These are phyloP conservation scores for Vanessa cardui DNA, from an alignment of 2,888 invertebrate genomes.

Conservation along the genomic window DNA sequence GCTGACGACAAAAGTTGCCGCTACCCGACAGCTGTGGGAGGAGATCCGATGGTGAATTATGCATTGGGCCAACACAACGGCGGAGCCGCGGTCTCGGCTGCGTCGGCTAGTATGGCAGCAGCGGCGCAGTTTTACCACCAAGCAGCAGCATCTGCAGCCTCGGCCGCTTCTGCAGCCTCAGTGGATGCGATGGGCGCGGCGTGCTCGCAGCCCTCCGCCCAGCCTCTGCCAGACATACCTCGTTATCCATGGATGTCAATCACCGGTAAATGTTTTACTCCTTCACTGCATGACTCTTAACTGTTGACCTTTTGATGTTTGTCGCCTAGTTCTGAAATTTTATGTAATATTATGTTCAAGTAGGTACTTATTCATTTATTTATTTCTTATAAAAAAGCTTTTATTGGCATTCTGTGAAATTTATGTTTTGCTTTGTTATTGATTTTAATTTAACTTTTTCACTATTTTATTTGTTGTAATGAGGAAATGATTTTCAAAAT, in stretches of 20 bases:
- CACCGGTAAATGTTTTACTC: constrained; percentile 89
- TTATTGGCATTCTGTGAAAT: not conserved
- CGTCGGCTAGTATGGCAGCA: constrained; percentile 86
- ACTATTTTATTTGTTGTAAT: too few relatives aligned
- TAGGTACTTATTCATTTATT: not conserved
- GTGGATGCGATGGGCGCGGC: constrained; percentile 92
- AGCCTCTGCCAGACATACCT: constrained; percentile 95
- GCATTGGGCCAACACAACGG: constrained; percentile 90
- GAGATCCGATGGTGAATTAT: constrained; percentile 91
- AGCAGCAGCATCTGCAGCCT: constrained; percentile 88
- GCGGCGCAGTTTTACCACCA: constrained; percentile 96
- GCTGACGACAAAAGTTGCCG: constrained; percentile 91
- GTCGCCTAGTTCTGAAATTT: not conserved
- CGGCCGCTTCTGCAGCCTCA: constrained; percentile 88
- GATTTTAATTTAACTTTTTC: not conserved
- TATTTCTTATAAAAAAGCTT: not conserved
- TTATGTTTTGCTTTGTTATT: not conserved
- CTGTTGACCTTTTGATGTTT: not conserved
- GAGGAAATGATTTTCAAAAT: too few relatives aligned
- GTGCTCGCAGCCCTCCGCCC: constrained; percentile 91
- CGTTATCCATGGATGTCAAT: constrained; percentile 98
- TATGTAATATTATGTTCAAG: not conserved
- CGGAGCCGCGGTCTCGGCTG: constrained; percentile 86
- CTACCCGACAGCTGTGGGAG: constrained; percentile 86
- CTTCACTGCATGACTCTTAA: constrained; percentile 60